Percentiles rank a stretch among this genome's conserved stretches.
phyloP scores from a whole-genome alignment of 1,140 invertebrate species.

The Trichoplusia ni region DNA sequence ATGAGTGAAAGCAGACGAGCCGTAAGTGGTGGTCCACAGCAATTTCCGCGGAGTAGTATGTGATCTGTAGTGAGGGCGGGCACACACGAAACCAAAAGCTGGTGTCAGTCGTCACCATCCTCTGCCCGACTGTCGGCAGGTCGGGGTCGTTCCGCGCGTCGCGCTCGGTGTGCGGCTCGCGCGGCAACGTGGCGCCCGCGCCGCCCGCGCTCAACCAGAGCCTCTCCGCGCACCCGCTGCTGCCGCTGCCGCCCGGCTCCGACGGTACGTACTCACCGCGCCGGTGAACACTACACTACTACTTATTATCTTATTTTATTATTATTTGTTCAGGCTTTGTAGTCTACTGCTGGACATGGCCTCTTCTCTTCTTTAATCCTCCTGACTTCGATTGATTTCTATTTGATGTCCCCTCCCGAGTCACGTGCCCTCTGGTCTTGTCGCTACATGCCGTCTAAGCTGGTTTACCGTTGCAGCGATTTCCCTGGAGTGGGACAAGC shows the following conservation, averaged over 20 bases:
- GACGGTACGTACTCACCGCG: conserved; percentile 71
- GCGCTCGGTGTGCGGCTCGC: conserved; percentile 82
- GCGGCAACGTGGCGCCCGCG: conserved; percentile 74
- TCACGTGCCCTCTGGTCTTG: too few relatives aligned
- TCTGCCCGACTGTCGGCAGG: conserved; percentile 90
- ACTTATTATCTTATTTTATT: too few relatives aligned
- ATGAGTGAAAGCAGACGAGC: neutral
- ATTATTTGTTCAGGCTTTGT: too few relatives aligned
- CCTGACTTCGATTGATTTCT: neutral
- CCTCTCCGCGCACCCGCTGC: conserved; percentile 91
- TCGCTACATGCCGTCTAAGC: too few relatives aligned
- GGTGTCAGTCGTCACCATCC: conserved; percentile 77
- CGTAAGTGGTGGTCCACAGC: neutral
- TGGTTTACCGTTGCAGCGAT: conserved; percentile 62
- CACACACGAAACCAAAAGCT: conserved; percentile 45
- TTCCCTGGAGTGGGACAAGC: conserved; percentile 82
- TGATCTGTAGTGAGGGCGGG: neutral
- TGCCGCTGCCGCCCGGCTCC: conserved; percentile 85
- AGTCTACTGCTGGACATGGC: too few relatives aligned
- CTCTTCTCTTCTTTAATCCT: too few relatives aligned
- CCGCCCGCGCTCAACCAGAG: conserved; percentile 87
- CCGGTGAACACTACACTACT: neutral
- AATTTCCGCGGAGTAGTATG: neutral
- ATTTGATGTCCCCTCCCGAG: too few relatives aligned
- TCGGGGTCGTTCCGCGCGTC: conserved; percentile 91